A percentile compares a stretch with the other conserved stretches of the same genome.
Evolutionary conservation across 2,888 invertebrate genomes (phyloP).

Genomic region (Incurvaria masculella): DNA sequence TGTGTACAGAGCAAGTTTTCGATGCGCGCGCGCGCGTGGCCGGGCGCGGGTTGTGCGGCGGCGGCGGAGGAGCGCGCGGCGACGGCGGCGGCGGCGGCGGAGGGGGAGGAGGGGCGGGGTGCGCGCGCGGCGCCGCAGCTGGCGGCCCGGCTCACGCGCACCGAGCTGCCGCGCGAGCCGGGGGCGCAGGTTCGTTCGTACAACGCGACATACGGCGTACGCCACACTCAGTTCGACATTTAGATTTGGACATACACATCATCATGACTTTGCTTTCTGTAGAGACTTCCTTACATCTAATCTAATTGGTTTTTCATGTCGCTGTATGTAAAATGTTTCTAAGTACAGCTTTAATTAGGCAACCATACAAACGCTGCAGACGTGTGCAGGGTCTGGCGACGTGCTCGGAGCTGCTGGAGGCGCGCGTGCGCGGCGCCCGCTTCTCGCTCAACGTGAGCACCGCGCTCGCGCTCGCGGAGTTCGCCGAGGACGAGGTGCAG

Average conservation of each 20-base stretch:
- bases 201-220: too few relatives aligned
- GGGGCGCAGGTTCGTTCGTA: conserved; percentile 38
- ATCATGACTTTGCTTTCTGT: too few relatives aligned
- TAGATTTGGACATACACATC: too few relatives aligned
- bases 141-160: conserved; percentile 30
- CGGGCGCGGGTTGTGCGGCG: conserved; percentile 55
- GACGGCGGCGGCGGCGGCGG: not conserved
- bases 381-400: conserved; percentile 31
- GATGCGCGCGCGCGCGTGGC: conserved; percentile 78
- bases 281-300: too few relatives aligned
- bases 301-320: too few relatives aligned
- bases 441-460: conserved; percentile 78
- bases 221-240: too few relatives aligned
- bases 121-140: conserved; percentile 13
- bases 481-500: conserved; percentile 84
- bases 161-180: conserved; percentile 28
- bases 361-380: too few relatives aligned
- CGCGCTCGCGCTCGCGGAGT: conserved; percentile 74
- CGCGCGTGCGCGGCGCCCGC: conserved; percentile 62
- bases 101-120: not conserved
- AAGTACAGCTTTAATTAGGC: too few relatives aligned
- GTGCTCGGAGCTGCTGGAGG: conserved; percentile 55
- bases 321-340: too few relatives aligned
- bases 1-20: conserved; percentile 72
- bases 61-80: conserved; percentile 22